Percentiles rank a stretch among this genome's conserved stretches.
Evolutionary conservation across 2,797 vertebrate genomes (phyloP).

Genomic region (Rhinatrema bivittatum): DNA sequence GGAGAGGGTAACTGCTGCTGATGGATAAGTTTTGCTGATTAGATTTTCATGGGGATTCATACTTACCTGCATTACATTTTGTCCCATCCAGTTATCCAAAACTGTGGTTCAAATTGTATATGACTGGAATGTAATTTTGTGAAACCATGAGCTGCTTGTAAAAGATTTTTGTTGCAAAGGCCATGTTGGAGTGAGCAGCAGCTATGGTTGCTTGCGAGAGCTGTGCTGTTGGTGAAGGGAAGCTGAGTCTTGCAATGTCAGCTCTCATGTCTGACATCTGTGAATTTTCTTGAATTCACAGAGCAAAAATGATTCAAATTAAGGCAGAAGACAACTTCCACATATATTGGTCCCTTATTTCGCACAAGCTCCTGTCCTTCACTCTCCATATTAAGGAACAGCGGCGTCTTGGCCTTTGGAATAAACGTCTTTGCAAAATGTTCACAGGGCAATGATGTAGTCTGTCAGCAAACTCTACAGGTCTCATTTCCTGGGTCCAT

Average conservation of each 20-base stretch:
- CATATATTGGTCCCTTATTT: too few species aligned
- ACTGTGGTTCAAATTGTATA: slow-evolving; percentile 28
- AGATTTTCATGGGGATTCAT: slow-evolving; percentile 44
- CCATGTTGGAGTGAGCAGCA: slow-evolving; percentile 55
- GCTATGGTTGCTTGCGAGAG: too few species aligned
- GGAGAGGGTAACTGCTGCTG: slow-evolving; percentile 23
- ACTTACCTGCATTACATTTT: neutral
- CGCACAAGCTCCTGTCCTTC: too few species aligned
- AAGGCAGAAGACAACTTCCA: too few species aligned
- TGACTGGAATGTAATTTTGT: slow-evolving; percentile 45
- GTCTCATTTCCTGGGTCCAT: slow-evolving; percentile 91
- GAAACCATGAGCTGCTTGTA: slow-evolving; percentile 32
- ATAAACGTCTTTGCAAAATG: slow-evolving; percentile 48
- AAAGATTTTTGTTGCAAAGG: slow-evolving; percentile 52
- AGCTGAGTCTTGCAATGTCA: too few species aligned
- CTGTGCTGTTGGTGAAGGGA: too few species aligned
- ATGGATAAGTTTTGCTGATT: slow-evolving; percentile 53
- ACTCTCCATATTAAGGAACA: neutral
- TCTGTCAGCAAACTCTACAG: slow-evolving; percentile 82
- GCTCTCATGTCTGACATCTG: too few species aligned
- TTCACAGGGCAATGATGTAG: slow-evolving; percentile 60
- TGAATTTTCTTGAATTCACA: too few species aligned
- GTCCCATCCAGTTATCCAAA: neutral
- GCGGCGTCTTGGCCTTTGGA: slow-evolving; percentile 54
- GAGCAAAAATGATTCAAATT: too few species aligned